Conservation (phyloP, 1,140 invertebrate species). For the Hypsibius dujardini region DNA sequence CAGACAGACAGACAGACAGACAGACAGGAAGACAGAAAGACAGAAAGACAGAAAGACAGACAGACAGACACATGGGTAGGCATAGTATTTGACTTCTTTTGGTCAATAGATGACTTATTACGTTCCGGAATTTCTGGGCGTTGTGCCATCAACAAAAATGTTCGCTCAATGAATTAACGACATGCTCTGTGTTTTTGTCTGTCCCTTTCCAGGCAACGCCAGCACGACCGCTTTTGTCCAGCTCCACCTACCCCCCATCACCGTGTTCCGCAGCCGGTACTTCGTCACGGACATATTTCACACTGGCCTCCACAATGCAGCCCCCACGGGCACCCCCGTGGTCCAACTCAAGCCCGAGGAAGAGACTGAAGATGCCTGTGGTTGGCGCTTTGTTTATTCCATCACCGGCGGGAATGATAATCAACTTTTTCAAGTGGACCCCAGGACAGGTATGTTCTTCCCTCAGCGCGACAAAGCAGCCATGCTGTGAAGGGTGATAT, state of each 20-base stretch:
- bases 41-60: too few relatives aligned
- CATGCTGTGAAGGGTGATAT: too few relatives aligned
- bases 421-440: neutral
- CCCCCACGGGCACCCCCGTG: neutral
- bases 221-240: slow-evolving; percentile 11
- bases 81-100: too few relatives aligned
- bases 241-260: neutral
- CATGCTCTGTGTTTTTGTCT: too few relatives aligned
- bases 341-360: neutral
- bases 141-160: too few relatives aligned
- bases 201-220: neutral
- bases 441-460: neutral
- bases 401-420: neutral
- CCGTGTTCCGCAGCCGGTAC: neutral
- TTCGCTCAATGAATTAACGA: too few relatives aligned
- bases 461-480: too few relatives aligned
- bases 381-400: neutral
- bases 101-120: too few relatives aligned
- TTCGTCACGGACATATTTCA: neutral
- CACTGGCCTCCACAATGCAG: neutral
- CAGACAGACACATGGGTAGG: too few relatives aligned
- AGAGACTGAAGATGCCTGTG: neutral
- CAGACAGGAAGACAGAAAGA: too few relatives aligned
- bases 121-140: too few relatives aligned
- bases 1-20: too few relatives aligned